Base-by-base conservation (phyloP, 2,113 vertebrate species). In the Bufo bufo region DNA sequence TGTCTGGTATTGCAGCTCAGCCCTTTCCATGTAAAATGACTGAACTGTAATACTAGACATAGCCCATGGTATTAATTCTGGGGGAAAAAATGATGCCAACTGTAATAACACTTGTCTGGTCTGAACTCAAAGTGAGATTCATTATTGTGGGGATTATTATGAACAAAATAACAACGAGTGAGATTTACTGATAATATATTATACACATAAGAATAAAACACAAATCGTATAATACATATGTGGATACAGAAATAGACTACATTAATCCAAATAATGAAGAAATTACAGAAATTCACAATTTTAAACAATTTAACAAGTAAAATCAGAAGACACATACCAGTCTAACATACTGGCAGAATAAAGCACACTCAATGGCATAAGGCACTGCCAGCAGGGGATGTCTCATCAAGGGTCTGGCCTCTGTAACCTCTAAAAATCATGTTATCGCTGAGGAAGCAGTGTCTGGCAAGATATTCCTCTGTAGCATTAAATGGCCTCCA, bases 151-250 rank as follows among this genome's bases (percentile, higher is more conserved):
- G n/a, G n/a, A n/a, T n/a, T n/a, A 33, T 33, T 33, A 33, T 33
- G 33, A 33, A 33, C 33, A 33, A 33, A 33, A 33, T 1, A 33
- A 33, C 20, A 65, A 20, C n/a, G 0, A 12, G 19, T n/a, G 49
- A 14, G n/a, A 79, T 33, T 79, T 20, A 14, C 77, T n/a, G 4
- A 79, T 79, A 79, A 80, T 58, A 59, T 80, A 80, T 80, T 56
- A 56, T 3, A 79, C 16, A 17, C 78, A 23, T 16, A 80, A 56
- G 54, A 43, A 33, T 10, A 20, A 79, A 33, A 56, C 6, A 54
- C 59, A 23, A 80, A 33, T 17, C 52, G 59, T 14, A 23, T 10
- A 54, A 56, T 58, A 33, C 7, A 79, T n/a, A 33, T 6, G 6
- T 54, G 4, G 11, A 5, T 78, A 54, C 20, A 54, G 20, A 78